These are phyloP conservation scores for Palythoa grandiflora DNA, from an alignment of 92 coral and sea anemone species.

Conservation along the genomic window DNA sequence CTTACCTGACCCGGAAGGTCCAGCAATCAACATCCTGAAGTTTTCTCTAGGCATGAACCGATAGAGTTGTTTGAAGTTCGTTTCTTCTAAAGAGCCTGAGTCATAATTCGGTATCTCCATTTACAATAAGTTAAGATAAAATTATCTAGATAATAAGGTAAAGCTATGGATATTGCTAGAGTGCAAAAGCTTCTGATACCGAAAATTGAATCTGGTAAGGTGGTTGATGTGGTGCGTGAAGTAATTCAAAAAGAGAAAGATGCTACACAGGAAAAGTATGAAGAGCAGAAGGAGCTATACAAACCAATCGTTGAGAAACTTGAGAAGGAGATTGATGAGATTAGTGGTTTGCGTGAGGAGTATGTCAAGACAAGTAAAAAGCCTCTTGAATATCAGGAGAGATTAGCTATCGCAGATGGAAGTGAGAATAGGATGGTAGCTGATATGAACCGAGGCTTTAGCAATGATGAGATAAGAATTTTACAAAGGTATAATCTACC, in stretches of 20 bases:
- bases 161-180: not conserved
- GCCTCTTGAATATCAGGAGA: not conserved
- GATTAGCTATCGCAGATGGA: not conserved
- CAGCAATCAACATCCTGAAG: not conserved
- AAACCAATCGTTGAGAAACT: slow-evolving; percentile 19
- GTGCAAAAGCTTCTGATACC: not conserved
- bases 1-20: slow-evolving; percentile 39
- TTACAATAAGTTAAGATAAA: not conserved
- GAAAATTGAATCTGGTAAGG: slow-evolving; percentile 14
- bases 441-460: slow-evolving; percentile 21
- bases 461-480: not conserved
- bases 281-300: slow-evolving; percentile 8
- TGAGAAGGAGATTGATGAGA: slow-evolving; percentile 25
- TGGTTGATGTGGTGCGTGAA: not conserved
- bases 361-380: slow-evolving; percentile 11
- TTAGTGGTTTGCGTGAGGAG: slow-evolving; percentile 22
- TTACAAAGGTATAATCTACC: slow-evolving; percentile 11
- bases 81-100: not conserved
- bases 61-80: not conserved
- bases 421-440: not conserved
- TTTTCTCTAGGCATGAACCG: slow-evolving; percentile 6
- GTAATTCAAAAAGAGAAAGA: not conserved
- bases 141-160: not conserved
- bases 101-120: slow-evolving; percentile 15
- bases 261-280: slow-evolving; percentile 3